phyloP scores from a whole-genome alignment of 2,797 vertebrate species.

The Falco peregrinus region DNA sequence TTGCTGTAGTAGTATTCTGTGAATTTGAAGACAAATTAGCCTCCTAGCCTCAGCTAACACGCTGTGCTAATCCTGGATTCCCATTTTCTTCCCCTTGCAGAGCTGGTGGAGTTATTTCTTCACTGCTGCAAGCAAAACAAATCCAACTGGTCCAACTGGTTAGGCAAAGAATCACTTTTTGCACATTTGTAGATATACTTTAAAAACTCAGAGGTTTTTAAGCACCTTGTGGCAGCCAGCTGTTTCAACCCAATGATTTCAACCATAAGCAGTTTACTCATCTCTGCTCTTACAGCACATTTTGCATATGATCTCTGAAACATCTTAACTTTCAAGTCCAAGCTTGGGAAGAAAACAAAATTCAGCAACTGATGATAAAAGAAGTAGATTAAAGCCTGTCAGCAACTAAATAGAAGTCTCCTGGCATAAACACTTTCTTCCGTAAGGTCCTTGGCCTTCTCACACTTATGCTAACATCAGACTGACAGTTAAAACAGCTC shows the following conservation, averaged over 20 bases:
- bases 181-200: background rate
- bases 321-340: background rate
- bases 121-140: background rate
- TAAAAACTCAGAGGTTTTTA: background rate
- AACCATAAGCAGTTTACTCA: background rate
- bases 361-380: background rate
- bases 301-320: background rate
- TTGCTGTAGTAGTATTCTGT: background rate
- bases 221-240: background rate
- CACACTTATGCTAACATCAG: accelerated
- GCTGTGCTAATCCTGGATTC: background rate
- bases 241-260: background rate
- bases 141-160: background rate
- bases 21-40: background rate
- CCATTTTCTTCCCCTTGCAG: background rate
- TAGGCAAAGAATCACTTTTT: background rate
- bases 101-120: background rate
- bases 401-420: background rate
- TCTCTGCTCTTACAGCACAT: background rate
- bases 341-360: background rate
- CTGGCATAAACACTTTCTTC: background rate
- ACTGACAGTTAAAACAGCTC: background rate
- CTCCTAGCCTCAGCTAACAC: background rate
- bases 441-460: background rate
- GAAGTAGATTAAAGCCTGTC: background rate